Percentiles rank a stretch among this genome's conserved stretches.
Conservation (phyloP, 2,797 vertebrate genomes). For the Mormyrus proboscirostris region DNA sequence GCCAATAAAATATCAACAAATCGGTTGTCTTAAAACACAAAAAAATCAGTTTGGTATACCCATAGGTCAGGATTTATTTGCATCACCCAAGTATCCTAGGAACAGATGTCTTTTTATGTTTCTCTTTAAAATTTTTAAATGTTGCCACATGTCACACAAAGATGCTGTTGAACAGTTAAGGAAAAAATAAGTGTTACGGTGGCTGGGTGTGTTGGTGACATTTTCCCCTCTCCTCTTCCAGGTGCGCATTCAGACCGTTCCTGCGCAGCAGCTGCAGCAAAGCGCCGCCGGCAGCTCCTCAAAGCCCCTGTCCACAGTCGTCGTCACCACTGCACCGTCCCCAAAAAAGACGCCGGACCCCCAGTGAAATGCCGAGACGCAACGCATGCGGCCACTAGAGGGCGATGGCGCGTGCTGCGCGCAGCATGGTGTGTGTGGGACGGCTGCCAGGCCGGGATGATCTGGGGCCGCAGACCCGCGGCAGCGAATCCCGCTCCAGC, state of each 20-base stretch:
- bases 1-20: not conserved
- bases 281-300: conserved; percentile 74
- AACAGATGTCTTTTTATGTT: not conserved
- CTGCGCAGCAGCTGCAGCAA: conserved; percentile 84
- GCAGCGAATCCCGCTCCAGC: not conserved
- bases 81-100: not conserved
- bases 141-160: not conserved
- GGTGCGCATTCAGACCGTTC: conserved; percentile 94
- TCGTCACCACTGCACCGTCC: conserved; percentile 87
- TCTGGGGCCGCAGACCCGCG: not conserved
- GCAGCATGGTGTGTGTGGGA: not conserved
- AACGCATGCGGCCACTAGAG: not conserved
- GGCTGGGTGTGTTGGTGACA: not conserved
- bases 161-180: not conserved
- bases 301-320: conserved; percentile 88
- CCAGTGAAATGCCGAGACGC: conserved; percentile 42
- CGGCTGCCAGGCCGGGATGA: not conserved
- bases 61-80: not conserved
- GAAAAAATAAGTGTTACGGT: not conserved
- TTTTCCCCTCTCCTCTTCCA: conserved; percentile 38
- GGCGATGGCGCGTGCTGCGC: not conserved
- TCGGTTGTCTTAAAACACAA: not conserved
- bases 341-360: conserved; percentile 77
- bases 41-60: not conserved
- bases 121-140: not conserved